These are phyloP conservation scores for Sitta europaea DNA, from an alignment of 2,113 vertebrate genomes.

Conservation along the genomic window DNA sequence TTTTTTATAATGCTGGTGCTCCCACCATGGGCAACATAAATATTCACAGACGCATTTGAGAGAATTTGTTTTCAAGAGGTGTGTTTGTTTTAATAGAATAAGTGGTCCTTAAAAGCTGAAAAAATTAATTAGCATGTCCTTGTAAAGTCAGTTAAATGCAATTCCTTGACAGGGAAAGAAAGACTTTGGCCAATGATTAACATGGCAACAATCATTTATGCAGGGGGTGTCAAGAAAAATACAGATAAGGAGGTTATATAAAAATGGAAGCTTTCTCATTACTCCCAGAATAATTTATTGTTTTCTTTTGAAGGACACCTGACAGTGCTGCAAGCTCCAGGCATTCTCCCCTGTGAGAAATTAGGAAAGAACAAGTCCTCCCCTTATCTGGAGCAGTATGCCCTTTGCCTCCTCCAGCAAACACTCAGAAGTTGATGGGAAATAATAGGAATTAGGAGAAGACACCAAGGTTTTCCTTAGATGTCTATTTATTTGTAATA, in stretches of 20 bases:
- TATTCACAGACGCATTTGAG: not conserved
- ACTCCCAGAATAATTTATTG: not conserved
- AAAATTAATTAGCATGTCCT: not conserved
- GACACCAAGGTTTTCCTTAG: not conserved
- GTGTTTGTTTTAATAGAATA: not conserved
- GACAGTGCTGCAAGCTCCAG: not conserved
- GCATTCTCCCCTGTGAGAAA: not conserved
- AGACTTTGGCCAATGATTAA: not conserved
- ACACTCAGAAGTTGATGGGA: not conserved
- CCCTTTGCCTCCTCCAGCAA: not conserved
- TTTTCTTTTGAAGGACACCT: not conserved
- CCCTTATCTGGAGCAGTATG: not conserved
- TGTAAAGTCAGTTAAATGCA: not conserved
- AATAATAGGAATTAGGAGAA: not conserved
- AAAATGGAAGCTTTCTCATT: not conserved
- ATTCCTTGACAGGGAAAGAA: not conserved
- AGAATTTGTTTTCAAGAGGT: not conserved
- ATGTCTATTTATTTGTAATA: not conserved
- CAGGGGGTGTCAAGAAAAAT: not conserved
- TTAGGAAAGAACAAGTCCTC: not conserved
- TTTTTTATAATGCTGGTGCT: not conserved
- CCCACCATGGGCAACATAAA: not conserved
- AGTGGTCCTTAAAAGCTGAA: not conserved
- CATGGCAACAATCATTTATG: not conserved
- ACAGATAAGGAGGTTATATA: not conserved